These are phyloP conservation scores for Falco punctatus DNA, from an alignment of 2,113 vertebrate genomes.

Conservation along the genomic window DNA sequence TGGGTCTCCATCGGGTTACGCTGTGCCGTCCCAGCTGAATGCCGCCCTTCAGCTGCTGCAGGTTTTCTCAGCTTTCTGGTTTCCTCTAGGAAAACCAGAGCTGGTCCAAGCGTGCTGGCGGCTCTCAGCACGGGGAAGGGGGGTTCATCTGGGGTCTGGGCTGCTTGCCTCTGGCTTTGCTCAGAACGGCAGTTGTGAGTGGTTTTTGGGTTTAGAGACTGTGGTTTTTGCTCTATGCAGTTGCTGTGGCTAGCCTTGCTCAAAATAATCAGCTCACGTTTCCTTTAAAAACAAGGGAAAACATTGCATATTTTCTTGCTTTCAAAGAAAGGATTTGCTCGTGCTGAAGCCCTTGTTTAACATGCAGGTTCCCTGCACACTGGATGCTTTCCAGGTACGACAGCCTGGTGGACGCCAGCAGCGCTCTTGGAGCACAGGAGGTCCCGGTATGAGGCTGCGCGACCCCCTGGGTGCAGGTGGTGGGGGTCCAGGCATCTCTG, in stretches of 20 bases:
- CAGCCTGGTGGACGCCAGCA: not conserved
- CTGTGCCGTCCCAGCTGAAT: not conserved
- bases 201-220: not conserved
- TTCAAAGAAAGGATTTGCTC: not conserved
- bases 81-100: not conserved
- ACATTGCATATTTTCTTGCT: not conserved
- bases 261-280: not conserved
- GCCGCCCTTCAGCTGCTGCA: not conserved
- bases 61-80: not conserved
- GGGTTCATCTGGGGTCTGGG: not conserved
- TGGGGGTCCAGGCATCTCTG: accelerated
- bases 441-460: accelerated
- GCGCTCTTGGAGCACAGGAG: not conserved
- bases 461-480: too few species aligned
- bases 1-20: not conserved
- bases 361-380: not conserved
- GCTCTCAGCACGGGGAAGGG: not conserved
- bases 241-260: not conserved
- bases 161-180: not conserved
- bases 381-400: not conserved
- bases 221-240: not conserved
- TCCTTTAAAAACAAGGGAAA: not conserved
- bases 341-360: not conserved
- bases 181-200: not conserved
- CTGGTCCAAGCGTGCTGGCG: not conserved